Evolutionary conservation across 2,113 vertebrate species (phyloP), one percentile per base, ranked within the genome.

Genomic region (Ptilonorhynchus violaceus): DNA sequence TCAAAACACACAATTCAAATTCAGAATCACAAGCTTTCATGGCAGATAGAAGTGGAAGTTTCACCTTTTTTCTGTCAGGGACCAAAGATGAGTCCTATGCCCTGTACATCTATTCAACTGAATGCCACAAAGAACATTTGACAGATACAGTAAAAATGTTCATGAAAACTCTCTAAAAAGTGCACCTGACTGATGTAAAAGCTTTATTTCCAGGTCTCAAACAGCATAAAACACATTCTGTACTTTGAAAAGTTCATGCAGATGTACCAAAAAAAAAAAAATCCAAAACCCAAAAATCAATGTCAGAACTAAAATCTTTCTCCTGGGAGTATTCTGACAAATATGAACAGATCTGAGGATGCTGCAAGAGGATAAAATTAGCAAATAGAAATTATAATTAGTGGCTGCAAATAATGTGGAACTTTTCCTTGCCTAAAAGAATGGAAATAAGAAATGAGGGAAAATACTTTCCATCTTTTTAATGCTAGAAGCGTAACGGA

Each of bases 211-310:
- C 42, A 72, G 31, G 30, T 56, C 41, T 74, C 13, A 42, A 41
- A 46, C 8, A 72, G 22, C 15, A 33, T 12, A 68, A 70, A 69
- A 37, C 14, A 33, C 9, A 67, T 63, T 85, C 13, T 33, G 8
- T 18, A 21, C 22, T 75, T 92, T 1, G 1, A 89, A 94, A 91
- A 64, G 60, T 49, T 87, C 8, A 69, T 25, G 5, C 2, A 16
- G 27, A 28, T n/a, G 4, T 68, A 33, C 17, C 58, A 74, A 56
- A 37, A 33, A 47, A 5, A 27, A n/a, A 30, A 44, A 55, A 33
- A 28, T 13, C 30, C 19, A 70, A 66, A 62, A 1, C 3, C 1
- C 0, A 52, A 1, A 1, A 68, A 30, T 24, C 11, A 60, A 15
- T 15, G 5, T 62, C 37, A 55, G 47, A 53, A 82, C 20, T 53